Evolutionary conservation across 2,888 invertebrate species (phyloP).

Genomic region (Cryptus armator): DNA sequence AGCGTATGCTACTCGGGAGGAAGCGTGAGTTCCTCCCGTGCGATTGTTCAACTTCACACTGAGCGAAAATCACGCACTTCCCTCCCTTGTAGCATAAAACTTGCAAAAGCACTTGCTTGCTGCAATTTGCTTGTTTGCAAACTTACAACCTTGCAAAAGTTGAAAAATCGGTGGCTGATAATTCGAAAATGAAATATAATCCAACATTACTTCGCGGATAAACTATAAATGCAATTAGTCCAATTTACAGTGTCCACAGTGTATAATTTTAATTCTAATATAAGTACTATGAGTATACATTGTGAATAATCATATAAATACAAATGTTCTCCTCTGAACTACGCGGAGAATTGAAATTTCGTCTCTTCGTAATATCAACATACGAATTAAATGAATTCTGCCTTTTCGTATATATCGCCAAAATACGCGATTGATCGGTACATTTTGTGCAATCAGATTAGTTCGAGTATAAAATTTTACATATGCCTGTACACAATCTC

Average conservation of each 20-base stretch:
- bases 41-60: no score
- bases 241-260: conserved; percentile 29
- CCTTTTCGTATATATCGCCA: conserved; percentile 36
- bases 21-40: no score
- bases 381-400: conserved; percentile 6
- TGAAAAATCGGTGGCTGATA: background rate
- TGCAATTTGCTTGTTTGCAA: no score
- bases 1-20: no score
- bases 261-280: conserved; percentile 56
- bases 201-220: background rate
- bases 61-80: no score
- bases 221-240: conserved; percentile 22
- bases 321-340: conserved; percentile 49
- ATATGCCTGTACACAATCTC: conserved; percentile 77
- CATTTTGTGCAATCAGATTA: conserved; percentile 62
- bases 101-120: no score
- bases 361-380: conserved; percentile 17
- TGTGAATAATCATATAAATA: conserved; percentile 64
- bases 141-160: background rate
- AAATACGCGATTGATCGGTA: conserved; percentile 32
- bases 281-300: conserved; percentile 58
- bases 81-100: no score
- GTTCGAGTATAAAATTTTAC: conserved; percentile 76
- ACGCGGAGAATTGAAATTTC: conserved; percentile 23
- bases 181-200: background rate